Evolutionary conservation across 2,888 invertebrate species (phyloP), one percentile per base, ranked within the genome.

Genomic region (Campaea margaritaria): DNA sequence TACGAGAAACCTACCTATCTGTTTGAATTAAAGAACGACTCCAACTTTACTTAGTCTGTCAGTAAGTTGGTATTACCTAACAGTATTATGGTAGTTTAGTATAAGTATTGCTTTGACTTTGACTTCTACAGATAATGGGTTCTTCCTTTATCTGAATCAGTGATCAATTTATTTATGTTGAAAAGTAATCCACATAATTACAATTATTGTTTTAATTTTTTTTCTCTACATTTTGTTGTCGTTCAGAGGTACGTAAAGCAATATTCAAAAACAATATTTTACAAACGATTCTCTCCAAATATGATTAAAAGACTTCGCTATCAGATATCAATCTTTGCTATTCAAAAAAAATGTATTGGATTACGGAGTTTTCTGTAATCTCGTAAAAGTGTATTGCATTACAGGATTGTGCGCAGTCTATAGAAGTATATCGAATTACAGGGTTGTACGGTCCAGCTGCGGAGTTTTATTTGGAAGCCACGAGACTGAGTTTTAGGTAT

Each of bases 391-490:
- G 45, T 38, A 41, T 61, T 47, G 13, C 8, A 51, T 75, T 72
- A 31, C 31, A 31, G 10, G 31, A 10, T 31, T 31, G 31, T 31
- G 1, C 4, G 7, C 8, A 9, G 2, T 38, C 49, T 16, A 34
- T 13, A 53, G 48, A 52, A 12, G n/a, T 13, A 42, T 38, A 41
- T 61, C 44, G 13, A 9, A 51, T 75, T 72, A 28, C 78, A 92
- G 91, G 89, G 12, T 73, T 91, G 45, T 75, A 78, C 47, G 73
- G 74, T 7, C 83, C 83, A 42, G 91, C 93, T 0, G 81, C 83
- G 1, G 86, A 81, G 68, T 88, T 82, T 65, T 93, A 89, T 67
- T 73, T 93, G 50, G 88, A 89, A 80, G 93, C 92, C 12, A 82
- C 86, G 61, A 80, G 89, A 72, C 79, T 93, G 52, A 89, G 86